Conservation (phyloP, 2,113 vertebrate genomes). For the Diadophis punctatus region DNA sequence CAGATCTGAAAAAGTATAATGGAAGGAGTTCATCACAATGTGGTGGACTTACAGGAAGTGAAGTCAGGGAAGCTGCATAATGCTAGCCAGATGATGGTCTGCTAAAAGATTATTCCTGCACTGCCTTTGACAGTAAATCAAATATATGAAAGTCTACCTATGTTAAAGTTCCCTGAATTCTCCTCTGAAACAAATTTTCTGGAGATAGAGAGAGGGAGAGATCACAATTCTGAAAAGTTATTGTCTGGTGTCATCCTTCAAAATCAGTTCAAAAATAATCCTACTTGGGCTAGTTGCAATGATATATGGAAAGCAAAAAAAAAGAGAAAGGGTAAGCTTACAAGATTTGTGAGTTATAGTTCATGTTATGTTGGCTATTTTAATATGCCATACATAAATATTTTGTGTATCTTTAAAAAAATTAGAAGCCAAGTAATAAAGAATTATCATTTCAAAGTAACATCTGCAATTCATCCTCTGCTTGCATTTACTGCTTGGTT, state of each 20-base stretch:
- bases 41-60: neutral
- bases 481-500: neutral
- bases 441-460: neutral
- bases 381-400: neutral
- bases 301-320: neutral
- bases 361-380: neutral
- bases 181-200: neutral
- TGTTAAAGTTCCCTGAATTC: neutral
- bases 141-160: neutral
- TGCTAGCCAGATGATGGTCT: neutral
- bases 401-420: neutral
- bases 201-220: neutral
- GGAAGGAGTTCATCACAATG: neutral
- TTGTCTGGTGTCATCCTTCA: neutral
- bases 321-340: neutral
- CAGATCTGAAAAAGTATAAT: neutral
- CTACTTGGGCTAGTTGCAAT: neutral
- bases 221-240: neutral
- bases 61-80: neutral
- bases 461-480: neutral
- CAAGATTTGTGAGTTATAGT: neutral
- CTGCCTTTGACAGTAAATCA: neutral
- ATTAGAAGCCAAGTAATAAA: neutral
- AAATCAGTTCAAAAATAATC: neutral
- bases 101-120: neutral